A percentile compares a stretch with the other conserved stretches of the same genome.
These are phyloP conservation scores for Pollenia angustigena DNA, from an alignment of 2,888 invertebrate species.

Conservation along the genomic window DNA sequence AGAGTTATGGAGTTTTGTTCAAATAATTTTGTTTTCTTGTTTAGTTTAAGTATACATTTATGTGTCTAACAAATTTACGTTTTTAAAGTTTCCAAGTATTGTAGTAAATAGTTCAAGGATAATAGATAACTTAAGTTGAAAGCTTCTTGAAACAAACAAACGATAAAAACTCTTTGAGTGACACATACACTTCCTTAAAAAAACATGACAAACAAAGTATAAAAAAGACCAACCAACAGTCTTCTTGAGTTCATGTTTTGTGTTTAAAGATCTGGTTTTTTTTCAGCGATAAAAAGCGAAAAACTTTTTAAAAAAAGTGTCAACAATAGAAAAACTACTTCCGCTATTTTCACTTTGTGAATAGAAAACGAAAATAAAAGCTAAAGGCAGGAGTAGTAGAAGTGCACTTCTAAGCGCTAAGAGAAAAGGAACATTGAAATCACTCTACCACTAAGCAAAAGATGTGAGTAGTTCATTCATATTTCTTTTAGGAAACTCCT, in stretches of 20 bases:
- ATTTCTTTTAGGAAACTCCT: not conserved
- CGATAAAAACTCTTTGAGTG: constrained; percentile 43
- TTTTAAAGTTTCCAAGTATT: constrained; percentile 32
- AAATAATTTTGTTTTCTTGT: constrained; percentile 17
- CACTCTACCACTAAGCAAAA: constrained; percentile 28
- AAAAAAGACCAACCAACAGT: constrained; percentile 21
- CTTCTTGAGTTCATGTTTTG: constrained; percentile 37
- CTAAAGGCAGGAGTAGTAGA: not conserved
- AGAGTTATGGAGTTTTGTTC: constrained; percentile 36
- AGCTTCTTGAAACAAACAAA: constrained; percentile 36
- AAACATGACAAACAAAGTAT: not conserved
- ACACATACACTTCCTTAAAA: constrained; percentile 41
- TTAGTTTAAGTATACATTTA: not conserved
- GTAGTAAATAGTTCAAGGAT: constrained; percentile 68
- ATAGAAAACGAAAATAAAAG: constrained; percentile 12
- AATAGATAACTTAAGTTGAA: constrained; percentile 39
- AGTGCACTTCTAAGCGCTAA: constrained; percentile 5
- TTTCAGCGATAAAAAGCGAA: constrained; percentile 2
- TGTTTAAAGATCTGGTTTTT: constrained; percentile 53
- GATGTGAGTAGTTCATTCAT: constrained; percentile 3
- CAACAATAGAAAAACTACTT: constrained; percentile 63
- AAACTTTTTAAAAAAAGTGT: constrained; percentile 10
- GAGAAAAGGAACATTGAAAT: constrained; percentile 36
- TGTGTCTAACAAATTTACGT: not conserved
- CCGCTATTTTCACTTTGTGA: constrained; percentile 43